phyloP scores from a whole-genome alignment of 2,113 vertebrate species.

The cattle (Bos taurus) region DNA sequence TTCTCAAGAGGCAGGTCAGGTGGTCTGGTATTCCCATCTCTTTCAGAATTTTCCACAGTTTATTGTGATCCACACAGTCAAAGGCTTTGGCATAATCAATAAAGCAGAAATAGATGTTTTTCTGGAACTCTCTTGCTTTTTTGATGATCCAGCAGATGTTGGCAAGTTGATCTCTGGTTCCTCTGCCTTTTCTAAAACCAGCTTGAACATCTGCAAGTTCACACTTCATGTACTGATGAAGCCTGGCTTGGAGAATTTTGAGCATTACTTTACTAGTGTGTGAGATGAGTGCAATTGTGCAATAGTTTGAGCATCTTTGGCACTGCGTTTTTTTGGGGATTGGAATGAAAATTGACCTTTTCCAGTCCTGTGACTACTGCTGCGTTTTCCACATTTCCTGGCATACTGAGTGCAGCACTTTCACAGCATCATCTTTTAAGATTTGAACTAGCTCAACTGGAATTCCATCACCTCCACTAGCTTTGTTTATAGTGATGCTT shows the following conservation, averaged over 20 bases:
- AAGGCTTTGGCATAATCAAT: neutral
- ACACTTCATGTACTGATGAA: neutral
- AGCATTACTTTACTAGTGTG: neutral
- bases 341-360: neutral
- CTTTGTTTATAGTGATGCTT: neutral
- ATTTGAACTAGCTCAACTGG: neutral
- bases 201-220: neutral
- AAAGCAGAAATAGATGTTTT: neutral
- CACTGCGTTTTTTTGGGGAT: neutral
- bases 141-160: neutral
- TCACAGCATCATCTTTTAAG: neutral
- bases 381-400: fast-evolving
- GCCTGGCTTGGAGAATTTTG: neutral
- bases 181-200: neutral
- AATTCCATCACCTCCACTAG: neutral
- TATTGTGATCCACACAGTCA: neutral
- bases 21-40: neutral
- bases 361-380: neutral
- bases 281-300: neutral
- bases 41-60: neutral
- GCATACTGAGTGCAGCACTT: neutral
- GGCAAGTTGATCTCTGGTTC: neutral
- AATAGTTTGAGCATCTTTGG: neutral
- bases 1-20: neutral
- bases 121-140: neutral